Conservation (phyloP, 2,797 vertebrate species). For the Phaenicophaeus curvirostris region DNA sequence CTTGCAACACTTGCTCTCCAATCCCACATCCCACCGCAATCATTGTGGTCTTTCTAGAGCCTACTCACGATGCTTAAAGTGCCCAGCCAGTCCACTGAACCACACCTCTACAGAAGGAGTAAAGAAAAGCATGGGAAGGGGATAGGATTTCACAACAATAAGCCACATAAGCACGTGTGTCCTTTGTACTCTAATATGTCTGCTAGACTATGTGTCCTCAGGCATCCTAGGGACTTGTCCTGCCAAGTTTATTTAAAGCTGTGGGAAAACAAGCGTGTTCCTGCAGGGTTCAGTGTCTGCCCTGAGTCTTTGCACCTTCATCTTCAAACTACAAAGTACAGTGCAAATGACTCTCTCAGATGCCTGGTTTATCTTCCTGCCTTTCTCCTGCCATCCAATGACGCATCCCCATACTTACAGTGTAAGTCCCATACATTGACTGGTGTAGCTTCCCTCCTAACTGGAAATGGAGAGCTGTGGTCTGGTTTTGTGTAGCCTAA, state of each 20-base stretch:
- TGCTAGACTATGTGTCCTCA: background rate
- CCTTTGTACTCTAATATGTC: background rate
- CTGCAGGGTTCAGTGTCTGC: background rate
- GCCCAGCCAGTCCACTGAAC: background rate
- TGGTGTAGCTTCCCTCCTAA: background rate
- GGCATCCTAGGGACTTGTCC: background rate
- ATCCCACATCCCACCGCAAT: background rate
- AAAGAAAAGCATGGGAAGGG: background rate
- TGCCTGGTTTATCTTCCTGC: background rate
- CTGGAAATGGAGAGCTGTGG: accelerated
- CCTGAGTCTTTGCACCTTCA: background rate
- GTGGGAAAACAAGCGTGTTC: background rate
- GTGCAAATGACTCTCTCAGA: accelerated
- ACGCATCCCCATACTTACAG: background rate
- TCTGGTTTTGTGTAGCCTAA: background rate
- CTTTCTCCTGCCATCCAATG: background rate
- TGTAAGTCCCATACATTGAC: background rate
- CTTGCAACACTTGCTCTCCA: background rate
- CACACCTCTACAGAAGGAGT: background rate
- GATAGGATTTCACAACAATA: background rate
- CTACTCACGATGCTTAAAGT: background rate
- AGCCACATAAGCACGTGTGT: background rate
- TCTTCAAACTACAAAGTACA: background rate
- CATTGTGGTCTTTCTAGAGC: background rate
- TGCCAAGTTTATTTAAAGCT: background rate